phyloP scores from a whole-genome alignment of 1,140 invertebrate species.

The Dolichoris vasculosae region DNA sequence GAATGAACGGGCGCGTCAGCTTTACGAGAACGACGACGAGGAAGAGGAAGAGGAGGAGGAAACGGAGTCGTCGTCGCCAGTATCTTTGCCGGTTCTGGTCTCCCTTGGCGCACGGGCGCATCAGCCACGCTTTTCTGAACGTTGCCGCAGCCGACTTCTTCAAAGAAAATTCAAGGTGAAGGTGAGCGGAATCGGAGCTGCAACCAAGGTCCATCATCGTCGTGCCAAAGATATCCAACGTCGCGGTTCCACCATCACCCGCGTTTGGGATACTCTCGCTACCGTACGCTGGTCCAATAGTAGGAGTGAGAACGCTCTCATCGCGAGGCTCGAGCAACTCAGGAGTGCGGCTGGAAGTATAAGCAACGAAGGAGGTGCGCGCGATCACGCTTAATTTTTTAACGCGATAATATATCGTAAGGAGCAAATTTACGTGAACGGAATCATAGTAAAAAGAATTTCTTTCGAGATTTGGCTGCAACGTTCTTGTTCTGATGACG shows the following conservation, averaged over 20 bases:
- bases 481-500: no score
- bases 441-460: no score
- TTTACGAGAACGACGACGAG: slow-evolving; percentile 11
- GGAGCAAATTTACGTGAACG: no score
- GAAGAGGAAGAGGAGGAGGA: background rate
- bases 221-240: slow-evolving; percentile 48
- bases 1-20: background rate
- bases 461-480: no score
- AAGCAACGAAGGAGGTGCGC: slow-evolving; percentile 8
- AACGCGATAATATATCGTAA: no score
- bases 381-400: background rate
- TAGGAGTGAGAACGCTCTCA: slow-evolving; percentile 2
- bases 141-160: slow-evolving; percentile 20
- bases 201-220: slow-evolving; percentile 54
- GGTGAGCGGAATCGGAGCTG: slow-evolving; percentile 11
- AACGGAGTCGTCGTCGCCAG: background rate
- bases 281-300: slow-evolving; percentile 57
- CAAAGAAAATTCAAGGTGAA: slow-evolving; percentile 51
- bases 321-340: slow-evolving; percentile 30
- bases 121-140: slow-evolving; percentile 1
- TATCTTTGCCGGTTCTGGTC: background rate
- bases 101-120: background rate
- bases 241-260: slow-evolving; percentile 58
- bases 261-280: slow-evolving; percentile 64
- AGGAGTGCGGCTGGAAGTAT: slow-evolving; percentile 1